These are phyloP conservation scores for Eurytoma adleriae DNA, from an alignment of 2,888 invertebrate species.

Conservation along the genomic window DNA sequence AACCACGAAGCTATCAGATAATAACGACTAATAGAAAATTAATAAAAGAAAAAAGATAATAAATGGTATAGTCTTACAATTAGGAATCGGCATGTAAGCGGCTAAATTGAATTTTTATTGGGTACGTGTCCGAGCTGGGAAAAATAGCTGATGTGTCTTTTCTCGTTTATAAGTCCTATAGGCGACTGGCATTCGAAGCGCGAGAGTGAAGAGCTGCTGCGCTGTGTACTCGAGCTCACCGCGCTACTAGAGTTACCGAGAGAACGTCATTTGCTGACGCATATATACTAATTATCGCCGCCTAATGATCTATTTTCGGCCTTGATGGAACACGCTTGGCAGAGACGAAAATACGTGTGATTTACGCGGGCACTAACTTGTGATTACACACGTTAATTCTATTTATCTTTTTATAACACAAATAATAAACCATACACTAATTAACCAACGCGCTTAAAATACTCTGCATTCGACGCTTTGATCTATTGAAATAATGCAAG, in stretches of 20 bases:
- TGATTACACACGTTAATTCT: slow-evolving; percentile 54
- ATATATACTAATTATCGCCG: slow-evolving; percentile 60
- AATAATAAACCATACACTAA: slow-evolving; percentile 53
- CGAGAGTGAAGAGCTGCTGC: not conserved
- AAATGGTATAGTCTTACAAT: too few species aligned
- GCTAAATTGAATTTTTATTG: too few species aligned
- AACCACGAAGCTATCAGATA: slow-evolving; percentile 39
- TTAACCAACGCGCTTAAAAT: slow-evolving; percentile 40
- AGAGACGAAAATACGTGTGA: slow-evolving; percentile 55
- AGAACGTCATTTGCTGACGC: slow-evolving; percentile 59
- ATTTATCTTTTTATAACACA: slow-evolving; percentile 49
- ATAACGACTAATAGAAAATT: slow-evolving; percentile 44
- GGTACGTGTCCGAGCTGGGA: too few species aligned
- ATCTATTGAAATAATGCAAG: too few species aligned
- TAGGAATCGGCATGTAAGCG: too few species aligned
- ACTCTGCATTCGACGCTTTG: not conserved
- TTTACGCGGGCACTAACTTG: slow-evolving; percentile 54
- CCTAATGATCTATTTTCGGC: slow-evolving; percentile 59
- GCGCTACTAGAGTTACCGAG: slow-evolving; percentile 30
- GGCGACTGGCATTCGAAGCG: slow-evolving; percentile 19
- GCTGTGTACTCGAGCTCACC: not conserved
- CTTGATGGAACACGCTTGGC: slow-evolving; percentile 53
- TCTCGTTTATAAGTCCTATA: too few species aligned
- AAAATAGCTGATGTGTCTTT: too few species aligned
- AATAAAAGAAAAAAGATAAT: too few species aligned